phyloP scores from a whole-genome alignment of 2,113 vertebrate genomes.

The Serinus canaria region DNA sequence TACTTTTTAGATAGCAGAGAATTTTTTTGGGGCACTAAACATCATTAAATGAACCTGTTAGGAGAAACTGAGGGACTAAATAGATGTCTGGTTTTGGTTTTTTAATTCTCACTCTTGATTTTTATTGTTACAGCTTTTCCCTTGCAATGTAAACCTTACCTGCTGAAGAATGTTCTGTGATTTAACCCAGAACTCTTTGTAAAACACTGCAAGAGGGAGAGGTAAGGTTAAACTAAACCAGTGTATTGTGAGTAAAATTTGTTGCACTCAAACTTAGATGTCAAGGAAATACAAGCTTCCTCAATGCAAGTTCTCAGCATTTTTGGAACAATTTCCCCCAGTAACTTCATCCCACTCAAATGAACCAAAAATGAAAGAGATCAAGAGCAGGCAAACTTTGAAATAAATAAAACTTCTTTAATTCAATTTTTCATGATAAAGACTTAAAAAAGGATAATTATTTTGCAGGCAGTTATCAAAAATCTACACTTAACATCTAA shows the following conservation, averaged over 20 bases:
- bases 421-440: slow-evolving; percentile 10
- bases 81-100: background rate
- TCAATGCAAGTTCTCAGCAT: background rate
- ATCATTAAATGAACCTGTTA: background rate
- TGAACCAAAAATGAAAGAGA: slow-evolving; percentile 12
- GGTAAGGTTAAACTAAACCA: background rate
- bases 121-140: background rate
- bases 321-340: background rate
- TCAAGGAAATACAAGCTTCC: background rate
- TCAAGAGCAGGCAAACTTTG: background rate
- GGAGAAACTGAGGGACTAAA: background rate
- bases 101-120: background rate
- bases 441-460: background rate
- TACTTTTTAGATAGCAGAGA: background rate
- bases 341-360: background rate
- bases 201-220: background rate
- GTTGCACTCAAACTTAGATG: background rate
- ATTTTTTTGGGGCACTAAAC: background rate
- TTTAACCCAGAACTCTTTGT: background rate
- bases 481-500: background rate
- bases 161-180: background rate
- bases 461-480: background rate
- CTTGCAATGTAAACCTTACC: background rate
- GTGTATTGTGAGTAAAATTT: background rate
- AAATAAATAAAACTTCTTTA: slow-evolving; percentile 43